Conservation (phyloP, 2,888 invertebrate genomes). For the Belgica antarctica region DNA sequence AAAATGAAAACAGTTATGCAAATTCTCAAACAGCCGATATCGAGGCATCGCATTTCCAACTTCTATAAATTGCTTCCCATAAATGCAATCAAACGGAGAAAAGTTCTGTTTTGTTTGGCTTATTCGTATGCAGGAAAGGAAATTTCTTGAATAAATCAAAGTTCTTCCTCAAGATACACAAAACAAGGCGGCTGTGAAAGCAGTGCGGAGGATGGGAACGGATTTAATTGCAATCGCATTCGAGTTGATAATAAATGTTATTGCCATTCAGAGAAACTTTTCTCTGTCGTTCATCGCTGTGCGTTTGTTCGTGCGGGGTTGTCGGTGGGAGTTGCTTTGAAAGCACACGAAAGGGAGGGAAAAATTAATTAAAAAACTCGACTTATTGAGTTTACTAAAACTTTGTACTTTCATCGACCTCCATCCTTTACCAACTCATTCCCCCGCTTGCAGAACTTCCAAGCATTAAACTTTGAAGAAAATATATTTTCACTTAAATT, state of each 20-base stretch:
- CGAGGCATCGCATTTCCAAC: conserved; percentile 6
- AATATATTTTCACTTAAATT: conserved; percentile 42
- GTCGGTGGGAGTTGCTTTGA: not conserved
- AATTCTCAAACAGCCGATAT: conserved; percentile 21
- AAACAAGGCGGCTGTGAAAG: not conserved
- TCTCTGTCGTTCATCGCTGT: not conserved
- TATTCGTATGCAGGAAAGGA: not conserved
- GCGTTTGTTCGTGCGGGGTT: not conserved
- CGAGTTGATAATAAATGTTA: conserved; percentile 40
- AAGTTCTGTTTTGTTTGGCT: too few species aligned
- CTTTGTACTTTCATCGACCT: not conserved
- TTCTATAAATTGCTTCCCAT: conserved; percentile 10
- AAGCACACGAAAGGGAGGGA: not conserved
- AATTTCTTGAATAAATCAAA: conserved; percentile 34
- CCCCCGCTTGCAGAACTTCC: not conserved
- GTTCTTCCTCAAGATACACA: not conserved
- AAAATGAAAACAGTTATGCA: conserved; percentile 29
- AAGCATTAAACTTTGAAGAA: conserved; percentile 27
- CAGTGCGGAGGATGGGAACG: not conserved
- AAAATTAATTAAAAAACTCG: conserved; percentile 35
- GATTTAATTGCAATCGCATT: conserved; percentile 32
- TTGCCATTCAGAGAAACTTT: not conserved
- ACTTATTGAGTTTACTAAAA: conserved; percentile 18
- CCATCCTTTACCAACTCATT: not conserved
- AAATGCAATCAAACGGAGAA: conserved; percentile 8